Conservation (phyloP, 30 jellyfish, hydroid and myxozoan genomes). For the Clytia hemisphaerica region DNA sequence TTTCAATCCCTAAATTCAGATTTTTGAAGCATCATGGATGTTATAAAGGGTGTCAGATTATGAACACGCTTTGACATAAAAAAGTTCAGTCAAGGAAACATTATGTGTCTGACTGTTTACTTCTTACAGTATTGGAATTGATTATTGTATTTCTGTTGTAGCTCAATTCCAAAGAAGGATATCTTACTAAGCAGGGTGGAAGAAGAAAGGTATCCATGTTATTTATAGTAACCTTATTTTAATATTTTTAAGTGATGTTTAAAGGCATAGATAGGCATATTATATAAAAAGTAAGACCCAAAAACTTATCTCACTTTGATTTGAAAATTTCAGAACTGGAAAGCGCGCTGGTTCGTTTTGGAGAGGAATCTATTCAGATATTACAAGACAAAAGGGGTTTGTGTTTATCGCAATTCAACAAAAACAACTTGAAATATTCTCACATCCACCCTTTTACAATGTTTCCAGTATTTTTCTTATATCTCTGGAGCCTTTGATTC, state of each 20-base stretch:
- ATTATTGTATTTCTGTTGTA: conserved; percentile 4
- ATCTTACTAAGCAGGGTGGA: conserved; percentile 79
- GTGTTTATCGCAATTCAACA: no score
- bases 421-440: no score
- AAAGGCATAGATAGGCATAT: neutral
- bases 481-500: neutral
- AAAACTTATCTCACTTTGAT: conserved; percentile 4
- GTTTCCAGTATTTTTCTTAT: neutral
- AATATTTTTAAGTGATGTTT: no score
- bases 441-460: neutral
- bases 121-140: no score
- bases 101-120: no score
- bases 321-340: conserved; percentile 71
- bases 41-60: no score
- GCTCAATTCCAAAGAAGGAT: conserved; percentile 94
- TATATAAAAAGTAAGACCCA: no score
- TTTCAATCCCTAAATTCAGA: no score
- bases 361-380: conserved; percentile 67
- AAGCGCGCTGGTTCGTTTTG: conserved; percentile 93
- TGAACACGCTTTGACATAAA: no score
- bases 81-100: no score
- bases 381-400: conserved; percentile 86
- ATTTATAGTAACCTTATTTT: no score
- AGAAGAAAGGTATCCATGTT: conserved; percentile 58
- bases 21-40: no score